Evolutionary conservation across 2,888 invertebrate genomes (phyloP).

Genomic region (Spodoptera littoralis): DNA sequence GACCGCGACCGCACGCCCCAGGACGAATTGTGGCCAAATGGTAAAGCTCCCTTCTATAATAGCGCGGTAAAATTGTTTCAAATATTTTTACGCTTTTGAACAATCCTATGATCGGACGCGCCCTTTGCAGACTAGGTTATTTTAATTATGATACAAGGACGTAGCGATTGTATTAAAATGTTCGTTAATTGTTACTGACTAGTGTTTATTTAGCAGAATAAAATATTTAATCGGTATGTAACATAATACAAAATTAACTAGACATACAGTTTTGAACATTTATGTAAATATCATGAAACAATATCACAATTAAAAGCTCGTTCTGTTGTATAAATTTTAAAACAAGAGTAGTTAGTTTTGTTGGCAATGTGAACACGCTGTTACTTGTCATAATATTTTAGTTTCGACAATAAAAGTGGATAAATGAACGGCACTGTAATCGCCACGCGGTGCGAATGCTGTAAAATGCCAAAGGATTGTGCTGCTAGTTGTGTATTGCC

Average conservation of each 20-base stretch:
- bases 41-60: constrained; percentile 81
- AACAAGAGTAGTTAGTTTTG: constrained; percentile 57
- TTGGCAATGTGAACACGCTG: constrained; percentile 63
- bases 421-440: constrained; percentile 66
- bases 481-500: constrained; percentile 34
- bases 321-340: constrained; percentile 33
- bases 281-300: constrained; percentile 7
- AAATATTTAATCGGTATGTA: neutral
- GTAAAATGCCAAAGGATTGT: constrained; percentile 57
- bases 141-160: constrained; percentile 1
- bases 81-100: constrained; percentile 71
- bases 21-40: constrained; percentile 81
- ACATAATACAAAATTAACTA: too few relatives aligned
- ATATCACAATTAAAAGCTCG: constrained; percentile 29
- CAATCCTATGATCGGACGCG: constrained; percentile 51
- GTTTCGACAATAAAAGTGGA: constrained; percentile 65
- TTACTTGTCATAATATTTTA: constrained; percentile 68
- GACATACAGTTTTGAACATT: too few relatives aligned
- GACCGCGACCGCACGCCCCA: constrained; percentile 80
- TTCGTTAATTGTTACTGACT: neutral
- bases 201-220: constrained; percentile 1
- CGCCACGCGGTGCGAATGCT: constrained; percentile 58
- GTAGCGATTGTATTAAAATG: neutral
- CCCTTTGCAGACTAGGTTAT: constrained; percentile 21
- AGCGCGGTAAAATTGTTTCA: constrained; percentile 76